These are phyloP conservation scores for Cherax quadricarinatus DNA, from an alignment of 1,140 invertebrate genomes.

Conservation along the genomic window DNA sequence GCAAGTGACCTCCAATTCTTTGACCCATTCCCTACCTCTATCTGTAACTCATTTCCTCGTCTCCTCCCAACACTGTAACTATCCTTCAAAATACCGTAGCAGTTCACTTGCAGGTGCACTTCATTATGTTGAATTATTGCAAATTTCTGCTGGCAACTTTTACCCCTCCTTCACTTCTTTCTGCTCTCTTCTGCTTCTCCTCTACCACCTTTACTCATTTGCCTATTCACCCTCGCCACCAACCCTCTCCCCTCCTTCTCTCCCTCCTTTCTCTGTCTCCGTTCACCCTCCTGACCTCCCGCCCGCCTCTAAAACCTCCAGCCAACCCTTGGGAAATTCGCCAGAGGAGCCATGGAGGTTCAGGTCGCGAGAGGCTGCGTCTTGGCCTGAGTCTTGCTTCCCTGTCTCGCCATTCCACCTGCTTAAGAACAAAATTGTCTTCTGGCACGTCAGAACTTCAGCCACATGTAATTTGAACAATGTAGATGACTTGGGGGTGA, in stretches of 20 bases:
- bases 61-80: too few species aligned
- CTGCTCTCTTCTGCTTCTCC: neutral
- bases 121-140: too few species aligned
- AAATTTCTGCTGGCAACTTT: neutral
- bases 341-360: neutral
- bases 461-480: slow-evolving; percentile 9
- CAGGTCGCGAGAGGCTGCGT: neutral
- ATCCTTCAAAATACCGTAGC: too few species aligned
- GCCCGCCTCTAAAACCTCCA: neutral
- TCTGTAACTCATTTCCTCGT: too few species aligned
- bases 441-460: neutral
- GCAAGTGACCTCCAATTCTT: too few species aligned
- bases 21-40: too few species aligned
- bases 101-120: too few species aligned
- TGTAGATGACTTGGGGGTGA: neutral
- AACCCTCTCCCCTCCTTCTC: neutral
- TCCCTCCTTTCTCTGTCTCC: neutral
- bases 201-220: neutral
- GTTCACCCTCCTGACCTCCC: neutral
- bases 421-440: slow-evolving; percentile 5
- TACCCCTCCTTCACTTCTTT: neutral
- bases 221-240: neutral
- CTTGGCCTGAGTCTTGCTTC: neutral
- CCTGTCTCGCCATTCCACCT: neutral
- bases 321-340: neutral